Percentiles rank a stretch among this genome's conserved stretches.
phyloP scores from a whole-genome alignment of 2,113 vertebrate genomes.

The Spea multiplicata region DNA sequence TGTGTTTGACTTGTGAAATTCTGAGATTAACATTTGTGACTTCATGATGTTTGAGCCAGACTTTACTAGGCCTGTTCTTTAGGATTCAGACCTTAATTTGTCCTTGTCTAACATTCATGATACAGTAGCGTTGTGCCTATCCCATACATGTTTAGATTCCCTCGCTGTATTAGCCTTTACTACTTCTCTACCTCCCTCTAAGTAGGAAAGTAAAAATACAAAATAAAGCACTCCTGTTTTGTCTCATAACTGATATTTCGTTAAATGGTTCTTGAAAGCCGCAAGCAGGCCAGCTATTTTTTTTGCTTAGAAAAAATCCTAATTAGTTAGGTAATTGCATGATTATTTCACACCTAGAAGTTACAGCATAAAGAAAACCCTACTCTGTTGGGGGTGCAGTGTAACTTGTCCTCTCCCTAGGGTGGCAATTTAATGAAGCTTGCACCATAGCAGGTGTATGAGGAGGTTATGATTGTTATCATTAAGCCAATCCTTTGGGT shows the following conservation, averaged over 20 bases:
- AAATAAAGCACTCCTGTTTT: neutral
- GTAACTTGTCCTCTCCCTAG: slow-evolving; percentile 49
- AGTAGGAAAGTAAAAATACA: too few species aligned
- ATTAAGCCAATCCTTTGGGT: slow-evolving; percentile 47
- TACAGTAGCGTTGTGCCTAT: too few species aligned
- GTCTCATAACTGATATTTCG: neutral
- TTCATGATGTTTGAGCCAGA: too few species aligned
- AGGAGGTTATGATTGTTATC: slow-evolving; percentile 43
- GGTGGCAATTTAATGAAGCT: slow-evolving; percentile 49
- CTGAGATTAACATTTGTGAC: too few species aligned
- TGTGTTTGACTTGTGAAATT: too few species aligned
- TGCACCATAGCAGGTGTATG: slow-evolving; percentile 37
- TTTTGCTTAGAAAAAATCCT: slow-evolving; percentile 51
- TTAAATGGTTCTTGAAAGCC: neutral
- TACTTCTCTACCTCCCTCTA: too few species aligned
- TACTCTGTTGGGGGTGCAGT: slow-evolving; percentile 28
- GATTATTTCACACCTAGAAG: slow-evolving; percentile 56
- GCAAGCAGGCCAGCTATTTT: slow-evolving; percentile 48
- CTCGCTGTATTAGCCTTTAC: too few species aligned
- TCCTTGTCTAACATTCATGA: too few species aligned
- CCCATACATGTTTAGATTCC: too few species aligned
- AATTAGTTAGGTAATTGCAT: slow-evolving; percentile 56
- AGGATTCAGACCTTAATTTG: too few species aligned
- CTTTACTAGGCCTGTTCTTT: too few species aligned
- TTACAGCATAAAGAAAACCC: slow-evolving; percentile 52